These are phyloP conservation scores for Agelaius tricolor DNA, from an alignment of 2,113 vertebrate genomes.

Conservation along the genomic window DNA sequence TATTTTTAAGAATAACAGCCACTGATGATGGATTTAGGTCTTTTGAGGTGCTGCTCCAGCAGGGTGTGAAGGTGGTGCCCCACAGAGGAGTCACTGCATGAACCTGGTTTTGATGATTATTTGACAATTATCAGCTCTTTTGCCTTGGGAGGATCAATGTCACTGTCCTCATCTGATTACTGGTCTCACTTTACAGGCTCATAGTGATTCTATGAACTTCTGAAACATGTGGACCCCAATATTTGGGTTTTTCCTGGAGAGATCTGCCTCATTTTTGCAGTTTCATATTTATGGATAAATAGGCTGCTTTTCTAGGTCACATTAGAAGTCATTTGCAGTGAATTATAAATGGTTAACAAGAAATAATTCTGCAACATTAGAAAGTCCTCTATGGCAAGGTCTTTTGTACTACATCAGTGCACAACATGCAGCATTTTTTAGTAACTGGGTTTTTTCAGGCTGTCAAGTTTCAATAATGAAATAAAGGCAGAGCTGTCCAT, in stretches of 20 bases:
- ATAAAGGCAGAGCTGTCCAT: neutral
- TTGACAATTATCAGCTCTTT: neutral
- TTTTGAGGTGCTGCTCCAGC: neutral
- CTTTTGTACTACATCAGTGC: neutral
- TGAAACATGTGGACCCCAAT: neutral
- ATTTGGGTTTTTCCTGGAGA: rapidly evolving
- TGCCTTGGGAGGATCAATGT: rapidly evolving
- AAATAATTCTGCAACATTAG: neutral
- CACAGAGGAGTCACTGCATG: rapidly evolving
- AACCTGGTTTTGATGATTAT: neutral
- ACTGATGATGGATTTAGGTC: neutral
- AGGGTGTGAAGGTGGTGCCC: neutral
- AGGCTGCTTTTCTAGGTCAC: neutral
- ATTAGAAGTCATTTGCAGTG: rapidly evolving
- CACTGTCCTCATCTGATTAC: rapidly evolving
- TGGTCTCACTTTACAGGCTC: neutral
- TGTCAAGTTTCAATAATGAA: neutral
- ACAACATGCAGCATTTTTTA: neutral
- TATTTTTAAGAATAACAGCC: neutral
- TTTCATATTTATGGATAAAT: neutral
- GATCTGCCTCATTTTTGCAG: neutral
- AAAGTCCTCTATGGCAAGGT: neutral
- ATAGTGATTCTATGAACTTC: neutral
- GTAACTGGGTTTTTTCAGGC: neutral
- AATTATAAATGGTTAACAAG: neutral